A percentile compares a stretch with the other conserved stretches of the same genome.
Evolutionary conservation across 2,113 vertebrate genomes (phyloP).

Genomic region (Aepyceros melampus): DNA sequence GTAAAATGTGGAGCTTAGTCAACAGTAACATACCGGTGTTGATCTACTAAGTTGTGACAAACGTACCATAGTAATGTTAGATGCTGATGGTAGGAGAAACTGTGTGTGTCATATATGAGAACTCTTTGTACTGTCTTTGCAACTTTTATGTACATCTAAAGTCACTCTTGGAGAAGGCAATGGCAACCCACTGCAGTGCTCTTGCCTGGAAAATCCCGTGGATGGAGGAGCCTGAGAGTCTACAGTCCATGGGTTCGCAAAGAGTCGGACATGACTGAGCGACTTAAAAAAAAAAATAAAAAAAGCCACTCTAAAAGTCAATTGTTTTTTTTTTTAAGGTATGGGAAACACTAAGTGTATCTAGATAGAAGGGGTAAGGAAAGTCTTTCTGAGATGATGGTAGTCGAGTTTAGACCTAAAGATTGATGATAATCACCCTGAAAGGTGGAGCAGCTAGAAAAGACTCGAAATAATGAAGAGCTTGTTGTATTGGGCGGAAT

Average conservation of each 20-base stretch:
- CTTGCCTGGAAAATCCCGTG: no score
- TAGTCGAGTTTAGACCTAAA: neutral
- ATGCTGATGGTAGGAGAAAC: neutral
- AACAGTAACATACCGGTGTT: rapidly evolving
- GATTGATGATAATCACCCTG: neutral
- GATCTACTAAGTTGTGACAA: neutral
- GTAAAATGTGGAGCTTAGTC: neutral
- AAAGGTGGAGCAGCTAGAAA: neutral
- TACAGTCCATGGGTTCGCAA: no score
- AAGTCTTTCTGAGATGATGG: neutral
- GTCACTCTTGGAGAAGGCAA: neutral
- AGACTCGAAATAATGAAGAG: neutral
- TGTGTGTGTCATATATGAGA: no score
- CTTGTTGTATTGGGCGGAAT: neutral
- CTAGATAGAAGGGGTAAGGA: neutral
- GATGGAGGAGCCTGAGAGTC: no score
- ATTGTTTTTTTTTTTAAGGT: neutral
- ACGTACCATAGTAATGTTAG: neutral
- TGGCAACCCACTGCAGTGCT: no score
- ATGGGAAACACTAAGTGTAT: neutral
- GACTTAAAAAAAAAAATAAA: no score
- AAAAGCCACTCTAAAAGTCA: neutral
- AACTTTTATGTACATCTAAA: neutral
- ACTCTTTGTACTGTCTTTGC: neutral
- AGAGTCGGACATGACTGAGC: no score